Percentiles rank a stretch among this genome's conserved stretches.
Evolutionary conservation across 2,888 invertebrate species (phyloP).

Genomic region (Drosophila fulvimacula): DNA sequence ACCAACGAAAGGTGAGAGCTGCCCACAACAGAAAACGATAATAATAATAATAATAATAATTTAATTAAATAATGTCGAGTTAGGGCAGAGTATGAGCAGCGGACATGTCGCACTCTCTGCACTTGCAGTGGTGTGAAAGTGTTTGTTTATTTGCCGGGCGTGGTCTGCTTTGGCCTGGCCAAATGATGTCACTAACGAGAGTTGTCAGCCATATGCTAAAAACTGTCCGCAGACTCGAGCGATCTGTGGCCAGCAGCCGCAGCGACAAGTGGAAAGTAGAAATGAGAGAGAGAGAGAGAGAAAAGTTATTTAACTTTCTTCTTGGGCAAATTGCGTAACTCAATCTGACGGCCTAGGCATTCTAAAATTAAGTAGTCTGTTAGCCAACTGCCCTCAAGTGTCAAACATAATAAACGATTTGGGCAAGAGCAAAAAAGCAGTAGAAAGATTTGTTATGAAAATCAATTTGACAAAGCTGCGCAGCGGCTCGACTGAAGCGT

Average conservation of each 20-base stretch:
- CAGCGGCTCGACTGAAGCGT: slow-evolving; percentile 42
- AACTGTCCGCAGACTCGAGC: slow-evolving; percentile 13
- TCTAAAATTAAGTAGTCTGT: slow-evolving; percentile 34
- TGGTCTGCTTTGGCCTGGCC: slow-evolving; percentile 24
- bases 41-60: slow-evolving; percentile 20
- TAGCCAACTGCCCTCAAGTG: slow-evolving; percentile 24
- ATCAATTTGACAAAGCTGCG: slow-evolving; percentile 32
- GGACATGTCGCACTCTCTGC: slow-evolving; percentile 27
- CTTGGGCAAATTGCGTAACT: slow-evolving; percentile 58
- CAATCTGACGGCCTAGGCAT: slow-evolving; percentile 16
- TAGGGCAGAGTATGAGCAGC: slow-evolving; percentile 22
- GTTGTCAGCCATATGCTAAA: slow-evolving; percentile 24
- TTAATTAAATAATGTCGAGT: slow-evolving; percentile 64
- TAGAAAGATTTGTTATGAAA: slow-evolving; percentile 34
- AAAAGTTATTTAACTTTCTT: slow-evolving; percentile 69
- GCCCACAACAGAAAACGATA: slow-evolving; percentile 39
- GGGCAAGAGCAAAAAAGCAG: slow-evolving; percentile 8
- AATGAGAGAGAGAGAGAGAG: not conserved
- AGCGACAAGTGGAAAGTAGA: slow-evolving; percentile 40
- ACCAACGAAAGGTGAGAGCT: slow-evolving; percentile 56
- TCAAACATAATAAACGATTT: slow-evolving; percentile 38
- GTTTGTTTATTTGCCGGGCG: slow-evolving; percentile 49
- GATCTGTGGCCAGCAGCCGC: slow-evolving; percentile 6
- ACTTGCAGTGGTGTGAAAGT: slow-evolving; percentile 67
- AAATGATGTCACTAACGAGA: slow-evolving; percentile 49